Percentiles rank a stretch among this genome's conserved stretches.
Evolutionary conservation across 1,140 invertebrate species (phyloP).

Genomic region (Pseudomyrmex gracilis): DNA sequence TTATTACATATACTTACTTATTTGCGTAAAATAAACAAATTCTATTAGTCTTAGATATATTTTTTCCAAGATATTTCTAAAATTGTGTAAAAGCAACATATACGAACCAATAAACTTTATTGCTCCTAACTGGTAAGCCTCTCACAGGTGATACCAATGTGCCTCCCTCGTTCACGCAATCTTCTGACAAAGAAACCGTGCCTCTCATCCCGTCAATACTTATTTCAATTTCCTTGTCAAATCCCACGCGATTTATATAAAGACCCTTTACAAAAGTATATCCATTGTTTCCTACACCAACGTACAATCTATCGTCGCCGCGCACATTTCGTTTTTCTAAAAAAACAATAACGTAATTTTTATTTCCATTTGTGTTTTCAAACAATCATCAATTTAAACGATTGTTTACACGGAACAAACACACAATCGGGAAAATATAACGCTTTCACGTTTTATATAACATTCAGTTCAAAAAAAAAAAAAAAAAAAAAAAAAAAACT

Average conservation of each 20-base stretch:
- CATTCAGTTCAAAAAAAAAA: not conserved
- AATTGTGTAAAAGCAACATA: slow-evolving; percentile 12
- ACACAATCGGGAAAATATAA: not conserved
- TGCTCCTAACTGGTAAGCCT: slow-evolving; percentile 86
- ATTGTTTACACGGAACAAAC: not conserved
- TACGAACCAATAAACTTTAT: slow-evolving; percentile 85
- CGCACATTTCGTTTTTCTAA: slow-evolving; percentile 88
- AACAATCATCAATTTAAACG: not conserved
- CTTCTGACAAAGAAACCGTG: slow-evolving; percentile 89
- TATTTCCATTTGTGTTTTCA: not conserved
- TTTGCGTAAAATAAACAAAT: too few relatives aligned
- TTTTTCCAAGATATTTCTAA: not conserved
- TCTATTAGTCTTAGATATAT: not conserved
- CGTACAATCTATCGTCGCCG: slow-evolving; percentile 93
- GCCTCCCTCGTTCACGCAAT: slow-evolving; percentile 88
- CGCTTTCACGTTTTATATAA: not conserved
- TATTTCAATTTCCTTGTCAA: slow-evolving; percentile 85
- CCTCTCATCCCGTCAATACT: slow-evolving; percentile 91
- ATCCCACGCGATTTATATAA: slow-evolving; percentile 87
- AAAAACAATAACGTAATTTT: slow-evolving; percentile 42
- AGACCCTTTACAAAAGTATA: slow-evolving; percentile 90
- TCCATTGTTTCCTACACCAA: slow-evolving; percentile 89
- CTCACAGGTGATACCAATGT: slow-evolving; percentile 90
- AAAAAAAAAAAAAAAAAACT: slow-evolving; percentile 42
- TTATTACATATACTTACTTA: slow-evolving; percentile 25